phyloP scores from a whole-genome alignment of 2,113 vertebrate genomes.

The Uria aalge region DNA sequence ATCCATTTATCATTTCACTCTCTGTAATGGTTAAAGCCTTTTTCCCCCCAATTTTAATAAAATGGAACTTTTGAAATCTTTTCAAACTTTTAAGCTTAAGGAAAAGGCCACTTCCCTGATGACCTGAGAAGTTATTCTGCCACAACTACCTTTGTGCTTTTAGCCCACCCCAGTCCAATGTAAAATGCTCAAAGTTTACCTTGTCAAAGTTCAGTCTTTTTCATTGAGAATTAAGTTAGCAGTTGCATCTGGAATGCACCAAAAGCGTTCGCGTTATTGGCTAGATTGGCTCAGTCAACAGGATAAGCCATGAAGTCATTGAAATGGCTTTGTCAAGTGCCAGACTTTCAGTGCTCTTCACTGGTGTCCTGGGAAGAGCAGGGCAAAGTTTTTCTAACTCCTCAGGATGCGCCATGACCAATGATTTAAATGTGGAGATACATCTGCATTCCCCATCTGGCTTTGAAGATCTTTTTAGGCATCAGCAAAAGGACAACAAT shows the following conservation, averaged over 20 bases:
- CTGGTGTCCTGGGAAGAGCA: background rate
- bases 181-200: background rate
- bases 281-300: background rate
- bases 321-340: background rate
- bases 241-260: background rate
- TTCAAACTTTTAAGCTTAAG: background rate
- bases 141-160: background rate
- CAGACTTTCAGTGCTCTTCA: background rate
- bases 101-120: background rate
- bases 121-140: background rate
- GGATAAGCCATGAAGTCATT: background rate
- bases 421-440: background rate
- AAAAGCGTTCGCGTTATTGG: background rate
- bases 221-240: background rate
- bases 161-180: background rate
- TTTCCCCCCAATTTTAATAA: background rate
- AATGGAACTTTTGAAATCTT: conserved; percentile 44
- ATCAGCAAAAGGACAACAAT: background rate
- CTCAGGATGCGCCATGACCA: background rate
- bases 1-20: conserved; percentile 74
- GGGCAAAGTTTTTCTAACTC: background rate
- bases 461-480: background rate
- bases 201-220: background rate
- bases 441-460: background rate
- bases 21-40: conserved; percentile 32